Percentiles rank a stretch among this genome's conserved stretches.
phyloP scores from a whole-genome alignment of 2,888 invertebrate genomes.

The Vanessa cardui region DNA sequence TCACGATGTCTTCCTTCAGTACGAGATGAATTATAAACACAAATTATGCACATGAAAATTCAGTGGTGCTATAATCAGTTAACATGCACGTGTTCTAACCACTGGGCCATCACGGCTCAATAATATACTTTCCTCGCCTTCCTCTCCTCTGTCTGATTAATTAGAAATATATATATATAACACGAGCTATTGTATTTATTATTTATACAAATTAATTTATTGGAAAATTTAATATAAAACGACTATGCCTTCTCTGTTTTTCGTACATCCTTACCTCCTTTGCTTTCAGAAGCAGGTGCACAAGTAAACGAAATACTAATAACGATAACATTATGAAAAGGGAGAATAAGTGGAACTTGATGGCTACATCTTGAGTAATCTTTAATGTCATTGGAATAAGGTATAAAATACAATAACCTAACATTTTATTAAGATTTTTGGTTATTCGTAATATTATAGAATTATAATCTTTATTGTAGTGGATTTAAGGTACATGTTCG shows the following conservation, averaged over 20 bases:
- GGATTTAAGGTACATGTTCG: neutral
- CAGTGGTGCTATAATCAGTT: no score
- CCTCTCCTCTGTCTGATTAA: no score
- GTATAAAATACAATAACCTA: neutral
- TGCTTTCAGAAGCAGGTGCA: conserved; percentile 21
- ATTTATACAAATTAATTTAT: no score
- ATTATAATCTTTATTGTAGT: neutral
- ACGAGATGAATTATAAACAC: no score
- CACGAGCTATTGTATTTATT: no score
- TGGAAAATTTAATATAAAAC: neutral
- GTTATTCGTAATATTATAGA: neutral
- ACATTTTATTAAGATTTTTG: neutral
- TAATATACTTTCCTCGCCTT: no score
- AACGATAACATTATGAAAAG: conserved; percentile 26
- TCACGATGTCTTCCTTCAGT: no score
- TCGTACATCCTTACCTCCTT: neutral
- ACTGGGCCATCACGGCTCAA: no score
- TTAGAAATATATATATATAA: no score
- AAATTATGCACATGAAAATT: no score
- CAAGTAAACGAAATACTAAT: conserved; percentile 16
- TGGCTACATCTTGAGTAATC: neutral
- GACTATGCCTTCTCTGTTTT: conserved; percentile 10
- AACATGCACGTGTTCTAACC: no score
- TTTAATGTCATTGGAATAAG: neutral
- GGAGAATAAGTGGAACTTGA: conserved; percentile 3